These are phyloP conservation scores for Cyrtonyx montezumae DNA, from an alignment of 2,113 vertebrate species.

Conservation along the genomic window DNA sequence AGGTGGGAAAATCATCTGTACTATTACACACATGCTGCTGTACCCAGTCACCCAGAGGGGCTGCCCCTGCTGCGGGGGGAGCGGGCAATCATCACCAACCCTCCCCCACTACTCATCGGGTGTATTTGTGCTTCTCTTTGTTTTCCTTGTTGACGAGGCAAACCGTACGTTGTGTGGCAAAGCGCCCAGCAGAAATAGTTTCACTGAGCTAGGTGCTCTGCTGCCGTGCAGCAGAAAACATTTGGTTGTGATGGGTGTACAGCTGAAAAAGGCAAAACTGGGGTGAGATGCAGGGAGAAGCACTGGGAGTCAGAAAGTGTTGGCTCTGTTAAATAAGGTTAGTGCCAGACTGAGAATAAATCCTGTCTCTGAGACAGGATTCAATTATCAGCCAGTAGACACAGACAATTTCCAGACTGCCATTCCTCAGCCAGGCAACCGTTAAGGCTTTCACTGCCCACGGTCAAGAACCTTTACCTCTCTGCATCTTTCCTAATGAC, in stretches of 20 bases:
- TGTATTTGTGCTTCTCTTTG: not conserved
- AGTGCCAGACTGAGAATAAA: not conserved
- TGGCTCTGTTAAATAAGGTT: not conserved
- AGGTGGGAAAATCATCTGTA: not conserved
- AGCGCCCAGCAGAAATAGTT: not conserved
- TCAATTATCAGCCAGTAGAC: not conserved
- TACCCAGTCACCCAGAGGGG: not conserved
- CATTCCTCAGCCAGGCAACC: not conserved
- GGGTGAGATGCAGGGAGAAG: not conserved
- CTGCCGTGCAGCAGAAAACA: not conserved
- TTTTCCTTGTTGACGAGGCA: not conserved
- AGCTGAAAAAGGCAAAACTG: not conserved
- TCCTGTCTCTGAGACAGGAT: not conserved
- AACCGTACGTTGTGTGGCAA: not conserved
- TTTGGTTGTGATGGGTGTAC: not conserved
- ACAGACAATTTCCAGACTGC: not conserved
- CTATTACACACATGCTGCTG: accelerated
- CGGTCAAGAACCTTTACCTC: not conserved
- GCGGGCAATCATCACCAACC: not conserved
- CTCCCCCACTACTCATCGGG: accelerated
- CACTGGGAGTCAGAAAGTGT: not conserved
- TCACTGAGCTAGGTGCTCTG: not conserved
- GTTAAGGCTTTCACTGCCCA: not conserved
- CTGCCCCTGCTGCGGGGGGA: not conserved
- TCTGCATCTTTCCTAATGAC: not conserved